These are phyloP conservation scores for Perca fluviatilis DNA, from an alignment of 2,113 vertebrate genomes.

Conservation along the genomic window DNA sequence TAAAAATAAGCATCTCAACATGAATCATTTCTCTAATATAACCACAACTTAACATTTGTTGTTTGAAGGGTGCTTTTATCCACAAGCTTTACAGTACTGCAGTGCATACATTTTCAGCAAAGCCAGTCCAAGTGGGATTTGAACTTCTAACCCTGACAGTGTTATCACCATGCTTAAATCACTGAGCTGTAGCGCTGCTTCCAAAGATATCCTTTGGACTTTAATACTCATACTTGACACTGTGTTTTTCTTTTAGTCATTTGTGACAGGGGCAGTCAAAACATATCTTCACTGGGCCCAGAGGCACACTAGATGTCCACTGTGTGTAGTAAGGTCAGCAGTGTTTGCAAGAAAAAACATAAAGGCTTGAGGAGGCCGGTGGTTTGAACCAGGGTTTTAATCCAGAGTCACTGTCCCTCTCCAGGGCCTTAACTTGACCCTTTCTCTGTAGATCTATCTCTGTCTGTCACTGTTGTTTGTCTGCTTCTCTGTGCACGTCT, in stretches of 20 bases:
- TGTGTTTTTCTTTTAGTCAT: conserved; percentile 34
- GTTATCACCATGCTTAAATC: conserved; percentile 50
- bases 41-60: neutral
- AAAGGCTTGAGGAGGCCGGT: conserved; percentile 44
- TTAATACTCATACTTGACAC: conserved; percentile 56
- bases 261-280: conserved; percentile 72
- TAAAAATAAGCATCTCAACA: neutral
- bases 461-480: conserved; percentile 40
- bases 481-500: conserved; percentile 32
- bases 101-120: conserved; percentile 36
- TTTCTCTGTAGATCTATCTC: conserved; percentile 32
- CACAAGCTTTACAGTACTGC: neutral
- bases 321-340: conserved; percentile 75
- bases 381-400: conserved; percentile 28
- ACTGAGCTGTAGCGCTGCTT: conserved; percentile 36
- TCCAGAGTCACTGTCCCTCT: conserved; percentile 31
- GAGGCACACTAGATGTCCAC: conserved; percentile 52
- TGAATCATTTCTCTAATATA: neutral
- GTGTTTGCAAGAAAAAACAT: conserved; percentile 72
- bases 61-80: conserved; percentile 5
- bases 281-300: conserved; percentile 61
- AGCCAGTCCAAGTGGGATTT: conserved; percentile 40
- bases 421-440: conserved; percentile 31
- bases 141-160: conserved; percentile 57
- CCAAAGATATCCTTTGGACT: conserved; percentile 49